Evolutionary conservation across 1,140 invertebrate species (phyloP), one percentile per base, ranked within the genome.

Genomic region (Danaus plexippus): DNA sequence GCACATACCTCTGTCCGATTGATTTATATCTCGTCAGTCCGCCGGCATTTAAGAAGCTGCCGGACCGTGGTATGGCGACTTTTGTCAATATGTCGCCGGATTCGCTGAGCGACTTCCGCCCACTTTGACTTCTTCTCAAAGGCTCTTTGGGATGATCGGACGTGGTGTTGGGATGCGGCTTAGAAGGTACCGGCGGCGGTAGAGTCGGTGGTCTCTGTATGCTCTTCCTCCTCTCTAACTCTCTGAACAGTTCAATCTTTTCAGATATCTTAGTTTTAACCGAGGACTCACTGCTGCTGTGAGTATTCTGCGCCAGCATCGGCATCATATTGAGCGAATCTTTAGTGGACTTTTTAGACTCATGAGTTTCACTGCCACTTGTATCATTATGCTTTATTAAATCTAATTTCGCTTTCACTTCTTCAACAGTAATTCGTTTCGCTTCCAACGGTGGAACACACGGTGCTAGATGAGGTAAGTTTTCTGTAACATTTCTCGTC

Each of bases 1-100:
- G 11, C 54, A 75, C 75, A 68, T 85, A 90, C 90, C 90, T 89
- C 59, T 89, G 88, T 60, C 87, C 85, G 66, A 89, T 90, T 42
- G 91, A 92, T 77, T 92, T 92, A 70, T 93, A 92, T 56, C 91
- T 87, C 12, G 90, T 91, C 43, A 92, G 80, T 9, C 91, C 91
- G n/a, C 91, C 91, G 12, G 93, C 91, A 69, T 94, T 95, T 0
- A 95, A 81, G 67, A 96, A 95, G 71, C 94, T 95, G 1, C 93
- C 92, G 52, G 93, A 93, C 66, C 94, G 89, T 9, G 94, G 94
- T 68, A 96, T 92, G 13, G 94, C 94, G 8, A 95, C 93, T 75
- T 94, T 93, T 0, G 94, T 96, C 57, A 95, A 80, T 59, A 95
- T 91, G 74, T 96, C 94, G 1, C 94, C 94, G 56, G 86, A 82